phyloP scores from a whole-genome alignment of 2,113 vertebrate species.

The Smithornis capensis region DNA sequence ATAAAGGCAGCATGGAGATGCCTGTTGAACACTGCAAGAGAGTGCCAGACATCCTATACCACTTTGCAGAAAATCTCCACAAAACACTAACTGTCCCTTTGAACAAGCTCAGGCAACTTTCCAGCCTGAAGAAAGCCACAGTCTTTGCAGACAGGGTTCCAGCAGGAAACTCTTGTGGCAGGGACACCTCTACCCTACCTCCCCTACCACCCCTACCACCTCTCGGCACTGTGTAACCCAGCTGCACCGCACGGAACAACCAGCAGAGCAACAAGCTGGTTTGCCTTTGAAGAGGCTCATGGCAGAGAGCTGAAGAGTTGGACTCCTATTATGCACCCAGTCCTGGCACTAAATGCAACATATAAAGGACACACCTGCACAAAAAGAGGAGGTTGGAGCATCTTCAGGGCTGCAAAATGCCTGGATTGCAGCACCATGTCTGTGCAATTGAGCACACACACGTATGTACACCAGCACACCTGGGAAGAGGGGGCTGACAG shows the following conservation, averaged over 20 bases:
- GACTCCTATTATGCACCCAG: neutral
- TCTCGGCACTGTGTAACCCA: accelerated
- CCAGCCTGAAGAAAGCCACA: neutral
- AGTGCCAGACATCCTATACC: neutral
- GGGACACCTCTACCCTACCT: neutral
- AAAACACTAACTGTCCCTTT: neutral
- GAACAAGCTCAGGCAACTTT: neutral
- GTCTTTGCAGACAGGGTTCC: neutral
- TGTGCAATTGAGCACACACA: neutral
- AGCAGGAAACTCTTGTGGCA: neutral
- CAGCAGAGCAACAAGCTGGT: neutral
- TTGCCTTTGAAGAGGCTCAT: neutral
- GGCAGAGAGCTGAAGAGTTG: accelerated
- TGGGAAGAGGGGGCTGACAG: neutral
- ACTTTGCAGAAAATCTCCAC: neutral
- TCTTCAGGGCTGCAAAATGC: neutral
- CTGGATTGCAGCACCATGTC: neutral
- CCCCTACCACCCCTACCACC: neutral
- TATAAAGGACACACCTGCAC: neutral
- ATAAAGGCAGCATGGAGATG: neutral
- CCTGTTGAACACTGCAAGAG: neutral
- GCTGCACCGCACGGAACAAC: accelerated
- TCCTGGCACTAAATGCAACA: neutral
- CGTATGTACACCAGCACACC: accelerated
- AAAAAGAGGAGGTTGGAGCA: neutral